Evolutionary conservation across 2,797 vertebrate species (phyloP).

Genomic region (Trachurus trachurus): DNA sequence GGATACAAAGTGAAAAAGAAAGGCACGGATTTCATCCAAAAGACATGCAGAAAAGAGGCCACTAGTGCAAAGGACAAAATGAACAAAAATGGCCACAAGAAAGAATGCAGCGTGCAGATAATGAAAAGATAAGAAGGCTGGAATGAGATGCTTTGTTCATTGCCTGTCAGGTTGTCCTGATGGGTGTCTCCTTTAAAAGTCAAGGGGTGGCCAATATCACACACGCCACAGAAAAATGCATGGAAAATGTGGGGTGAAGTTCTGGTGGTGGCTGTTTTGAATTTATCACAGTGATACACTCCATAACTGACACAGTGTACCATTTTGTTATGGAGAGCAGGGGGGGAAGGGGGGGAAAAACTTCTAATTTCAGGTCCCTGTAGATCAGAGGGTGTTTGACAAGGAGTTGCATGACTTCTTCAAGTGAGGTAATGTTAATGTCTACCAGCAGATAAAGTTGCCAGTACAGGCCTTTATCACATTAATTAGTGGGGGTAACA

Average conservation of each 20-base stretch:
- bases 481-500: conserved; percentile 48
- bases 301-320: conserved; percentile 46
- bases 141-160: conserved; percentile 56
- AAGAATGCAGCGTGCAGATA: conserved; percentile 38
- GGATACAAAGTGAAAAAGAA: conserved; percentile 42
- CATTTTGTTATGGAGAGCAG: conserved; percentile 15
- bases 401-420: conserved; percentile 46
- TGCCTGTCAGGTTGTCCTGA: conserved; percentile 51
- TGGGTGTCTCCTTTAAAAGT: conserved; percentile 65
- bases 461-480: conserved; percentile 51
- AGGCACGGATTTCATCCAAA: conserved; percentile 42
- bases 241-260: conserved; percentile 52
- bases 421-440: conserved; percentile 53
- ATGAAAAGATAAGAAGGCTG: conserved; percentile 54
- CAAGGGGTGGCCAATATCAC: conserved; percentile 62
- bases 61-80: conserved; percentile 41
- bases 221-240: conserved; percentile 73
- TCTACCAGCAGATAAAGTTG: conserved; percentile 40
- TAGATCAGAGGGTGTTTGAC: conserved; percentile 49
- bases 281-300: conserved; percentile 52
- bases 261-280: conserved; percentile 60
- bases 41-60: conserved; percentile 34
- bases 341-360: background rate
- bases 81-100: conserved; percentile 37
- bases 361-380: conserved; percentile 43